Evolutionary conservation across 92 coral and sea anemone genomes (phyloP).

Genomic region (Porites evermanni): DNA sequence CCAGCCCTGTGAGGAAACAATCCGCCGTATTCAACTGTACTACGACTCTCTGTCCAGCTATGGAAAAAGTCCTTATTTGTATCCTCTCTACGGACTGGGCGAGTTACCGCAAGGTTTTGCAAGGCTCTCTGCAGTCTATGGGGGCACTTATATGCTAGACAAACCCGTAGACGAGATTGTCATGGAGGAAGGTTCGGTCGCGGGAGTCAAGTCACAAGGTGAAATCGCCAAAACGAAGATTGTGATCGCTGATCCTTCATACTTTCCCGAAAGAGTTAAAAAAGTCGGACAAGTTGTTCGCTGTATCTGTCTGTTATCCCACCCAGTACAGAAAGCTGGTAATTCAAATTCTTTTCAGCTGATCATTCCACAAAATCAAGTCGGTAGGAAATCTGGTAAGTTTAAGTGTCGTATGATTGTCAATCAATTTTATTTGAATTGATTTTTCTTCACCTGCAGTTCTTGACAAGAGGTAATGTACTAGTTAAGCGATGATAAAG

Average conservation of each 20-base stretch:
- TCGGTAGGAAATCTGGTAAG: slow-evolving; percentile 91
- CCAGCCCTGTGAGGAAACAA: slow-evolving; percentile 84
- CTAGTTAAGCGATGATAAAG: no score
- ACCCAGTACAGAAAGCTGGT: slow-evolving; percentile 82
- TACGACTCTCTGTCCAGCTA: slow-evolving; percentile 82
- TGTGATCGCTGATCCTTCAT: slow-evolving; percentile 93
- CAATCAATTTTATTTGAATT: neutral
- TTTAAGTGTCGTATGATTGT: slow-evolving; percentile 35
- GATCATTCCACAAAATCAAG: slow-evolving; percentile 96
- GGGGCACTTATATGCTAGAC: slow-evolving; percentile 91
- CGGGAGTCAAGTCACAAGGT: slow-evolving; percentile 77
- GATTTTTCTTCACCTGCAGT: neutral
- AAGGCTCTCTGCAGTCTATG: slow-evolving; percentile 87
- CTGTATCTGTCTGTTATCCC: slow-evolving; percentile 91
- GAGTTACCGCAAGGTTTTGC: slow-evolving; percentile 96
- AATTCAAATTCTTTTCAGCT: slow-evolving; percentile 88
- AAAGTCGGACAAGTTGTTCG: slow-evolving; percentile 86
- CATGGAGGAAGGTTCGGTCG: slow-evolving; percentile 73
- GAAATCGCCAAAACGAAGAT: slow-evolving; percentile 83
- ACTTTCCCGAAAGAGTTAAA: slow-evolving; percentile 79
- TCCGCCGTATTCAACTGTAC: slow-evolving; percentile 81
- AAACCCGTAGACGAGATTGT: slow-evolving; percentile 76
- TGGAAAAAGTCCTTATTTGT: slow-evolving; percentile 82
- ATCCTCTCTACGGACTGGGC: slow-evolving; percentile 94
- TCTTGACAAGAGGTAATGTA: no score